These are phyloP conservation scores for Porites lobata DNA, from an alignment of 92 coral and sea anemone species.

Conservation along the genomic window DNA sequence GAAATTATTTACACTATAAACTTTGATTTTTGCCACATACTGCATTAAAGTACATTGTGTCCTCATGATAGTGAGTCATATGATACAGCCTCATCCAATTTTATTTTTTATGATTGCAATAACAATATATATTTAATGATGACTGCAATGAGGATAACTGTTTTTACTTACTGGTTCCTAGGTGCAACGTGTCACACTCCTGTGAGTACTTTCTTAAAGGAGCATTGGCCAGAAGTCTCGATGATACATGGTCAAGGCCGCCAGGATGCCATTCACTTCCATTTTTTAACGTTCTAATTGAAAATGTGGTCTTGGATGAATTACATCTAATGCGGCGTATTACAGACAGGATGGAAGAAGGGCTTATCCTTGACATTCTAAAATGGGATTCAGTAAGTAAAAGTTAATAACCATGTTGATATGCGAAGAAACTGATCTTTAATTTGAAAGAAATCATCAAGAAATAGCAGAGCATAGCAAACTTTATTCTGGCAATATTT, in stretches of 20 bases:
- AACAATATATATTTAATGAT: too few species aligned
- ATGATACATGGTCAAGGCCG: slow-evolving; percentile 16
- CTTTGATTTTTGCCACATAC: too few species aligned
- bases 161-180: background rate
- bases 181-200: slow-evolving; percentile 49
- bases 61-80: too few species aligned
- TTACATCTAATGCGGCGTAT: slow-evolving; percentile 51
- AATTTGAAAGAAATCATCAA: too few species aligned
- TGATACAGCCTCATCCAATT: too few species aligned
- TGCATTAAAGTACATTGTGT: too few species aligned
- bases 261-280: slow-evolving; percentile 44
- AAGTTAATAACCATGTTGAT: too few species aligned
- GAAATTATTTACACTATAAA: too few species aligned
- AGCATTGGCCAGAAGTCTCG: slow-evolving; percentile 21
- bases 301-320: slow-evolving; percentile 39
- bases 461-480: too few species aligned
- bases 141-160: background rate
- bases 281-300: slow-evolving; percentile 22
- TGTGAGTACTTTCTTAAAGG: slow-evolving; percentile 16
- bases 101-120: too few species aligned
- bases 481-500: too few species aligned
- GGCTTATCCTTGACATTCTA: slow-evolving; percentile 42
- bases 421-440: too few species aligned
- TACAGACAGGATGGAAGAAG: slow-evolving; percentile 61
- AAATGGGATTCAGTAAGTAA: slow-evolving; percentile 50